These are phyloP conservation scores for Brevimyrus niger DNA, from an alignment of 2,113 vertebrate genomes.

Conservation along the genomic window DNA sequence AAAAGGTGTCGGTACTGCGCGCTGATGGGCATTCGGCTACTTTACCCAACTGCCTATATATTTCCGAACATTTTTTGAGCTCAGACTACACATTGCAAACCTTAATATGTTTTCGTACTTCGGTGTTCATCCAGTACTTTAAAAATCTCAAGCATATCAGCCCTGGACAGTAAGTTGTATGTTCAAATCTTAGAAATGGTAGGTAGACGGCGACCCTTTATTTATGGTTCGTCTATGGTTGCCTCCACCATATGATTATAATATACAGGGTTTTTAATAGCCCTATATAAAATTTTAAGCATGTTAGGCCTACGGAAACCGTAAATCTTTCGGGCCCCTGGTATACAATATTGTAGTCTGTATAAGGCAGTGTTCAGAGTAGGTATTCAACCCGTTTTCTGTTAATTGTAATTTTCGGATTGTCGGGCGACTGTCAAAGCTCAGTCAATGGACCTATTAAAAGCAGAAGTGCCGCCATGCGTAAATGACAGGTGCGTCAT, in stretches of 20 bases:
- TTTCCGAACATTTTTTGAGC: neutral
- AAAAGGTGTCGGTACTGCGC: neutral
- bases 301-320: neutral
- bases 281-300: neutral
- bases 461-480: neutral
- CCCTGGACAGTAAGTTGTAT: neutral
- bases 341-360: neutral
- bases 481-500: neutral
- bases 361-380: neutral
- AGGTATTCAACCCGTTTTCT: neutral
- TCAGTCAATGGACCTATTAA: conserved; percentile 2
- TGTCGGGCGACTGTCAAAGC: neutral
- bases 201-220: neutral
- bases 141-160: neutral
- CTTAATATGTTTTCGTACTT: neutral
- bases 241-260: neutral
- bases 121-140: neutral
- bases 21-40: neutral
- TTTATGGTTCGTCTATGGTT: neutral
- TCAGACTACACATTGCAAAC: neutral
- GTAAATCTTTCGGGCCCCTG: neutral
- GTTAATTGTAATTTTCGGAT: neutral
- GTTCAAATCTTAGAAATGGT: neutral
- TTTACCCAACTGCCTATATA: neutral
- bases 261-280: neutral